These are phyloP conservation scores for Vulpes vulpes DNA, from an alignment of 2,113 vertebrate species.

Conservation along the genomic window DNA sequence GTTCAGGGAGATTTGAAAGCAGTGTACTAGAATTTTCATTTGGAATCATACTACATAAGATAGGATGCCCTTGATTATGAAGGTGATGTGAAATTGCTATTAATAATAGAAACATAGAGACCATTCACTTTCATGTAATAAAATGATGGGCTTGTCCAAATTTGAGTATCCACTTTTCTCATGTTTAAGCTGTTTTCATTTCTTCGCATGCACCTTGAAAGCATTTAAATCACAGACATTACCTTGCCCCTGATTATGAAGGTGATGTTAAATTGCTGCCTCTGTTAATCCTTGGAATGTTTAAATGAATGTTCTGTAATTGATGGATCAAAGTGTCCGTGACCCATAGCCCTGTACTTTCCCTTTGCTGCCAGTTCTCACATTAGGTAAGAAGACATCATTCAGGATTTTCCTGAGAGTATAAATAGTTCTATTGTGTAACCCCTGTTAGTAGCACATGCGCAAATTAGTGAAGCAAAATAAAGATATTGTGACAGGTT, in stretches of 20 bases:
- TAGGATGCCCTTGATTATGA: slow-evolving; percentile 52
- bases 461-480: slow-evolving; percentile 70
- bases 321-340: slow-evolving; percentile 78
- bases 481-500: slow-evolving; percentile 34
- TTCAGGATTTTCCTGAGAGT: slow-evolving; percentile 77
- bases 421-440: slow-evolving; percentile 70
- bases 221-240: slow-evolving; percentile 82
- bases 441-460: slow-evolving; percentile 11
- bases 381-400: slow-evolving; percentile 72
- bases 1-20: slow-evolving; percentile 48
- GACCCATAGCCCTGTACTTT: slow-evolving; percentile 79
- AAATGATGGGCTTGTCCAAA: slow-evolving; percentile 45
- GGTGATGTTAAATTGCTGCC: slow-evolving; percentile 79
- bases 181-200: slow-evolving; percentile 58
- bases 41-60: slow-evolving; percentile 12
- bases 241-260: slow-evolving; percentile 77
- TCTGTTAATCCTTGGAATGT: slow-evolving; percentile 75
- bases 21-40: slow-evolving; percentile 41
- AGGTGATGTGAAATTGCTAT: slow-evolving; percentile 77
- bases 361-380: slow-evolving; percentile 73
- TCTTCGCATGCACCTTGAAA: slow-evolving; percentile 30
- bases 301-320: slow-evolving; percentile 83
- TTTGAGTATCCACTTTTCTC: slow-evolving; percentile 10
- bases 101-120: slow-evolving; percentile 42
- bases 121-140: slow-evolving; percentile 5